Conservation (phyloP, 2,113 vertebrate species). For the Gavialis gangeticus region DNA sequence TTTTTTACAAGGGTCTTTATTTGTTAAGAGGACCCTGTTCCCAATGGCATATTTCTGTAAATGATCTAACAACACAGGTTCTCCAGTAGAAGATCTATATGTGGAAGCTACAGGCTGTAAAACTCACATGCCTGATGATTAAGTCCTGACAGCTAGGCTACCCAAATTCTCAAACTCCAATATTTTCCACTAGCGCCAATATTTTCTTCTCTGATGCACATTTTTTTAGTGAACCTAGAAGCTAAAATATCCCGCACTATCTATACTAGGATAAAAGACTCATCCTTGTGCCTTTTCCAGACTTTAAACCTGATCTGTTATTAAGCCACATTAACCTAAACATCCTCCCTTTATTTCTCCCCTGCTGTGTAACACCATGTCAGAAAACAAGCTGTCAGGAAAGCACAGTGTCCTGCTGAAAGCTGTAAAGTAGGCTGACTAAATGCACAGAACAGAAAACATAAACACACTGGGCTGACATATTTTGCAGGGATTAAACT, state of each 20-base stretch:
- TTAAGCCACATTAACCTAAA: slow-evolving; percentile 72
- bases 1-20: neutral
- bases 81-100: neutral
- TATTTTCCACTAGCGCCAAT: neutral
- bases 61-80: too few relatives aligned
- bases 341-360: slow-evolving; percentile 66
- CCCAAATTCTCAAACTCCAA: neutral
- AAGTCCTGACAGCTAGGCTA: neutral
- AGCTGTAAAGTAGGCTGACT: slow-evolving; percentile 7
- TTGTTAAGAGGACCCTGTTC: neutral
- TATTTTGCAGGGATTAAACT: neutral
- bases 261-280: slow-evolving; percentile 5
- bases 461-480: neutral
- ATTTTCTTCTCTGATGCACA: neutral
- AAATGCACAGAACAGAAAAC: neutral
- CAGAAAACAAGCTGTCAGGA: slow-evolving; percentile 52
- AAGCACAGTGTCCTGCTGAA: slow-evolving; percentile 9
- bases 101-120: neutral
- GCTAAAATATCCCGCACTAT: neutral
- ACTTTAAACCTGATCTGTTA: slow-evolving; percentile 51
- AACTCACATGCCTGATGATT: neutral
- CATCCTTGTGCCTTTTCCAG: slow-evolving; percentile 47
- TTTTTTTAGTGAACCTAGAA: neutral
- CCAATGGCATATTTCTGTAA: neutral
- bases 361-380: slow-evolving; percentile 67